A percentile compares a stretch with the other conserved stretches of the same genome.
Evolutionary conservation across 1,140 invertebrate species (phyloP).

Genomic region (Metaphire vulgaris): DNA sequence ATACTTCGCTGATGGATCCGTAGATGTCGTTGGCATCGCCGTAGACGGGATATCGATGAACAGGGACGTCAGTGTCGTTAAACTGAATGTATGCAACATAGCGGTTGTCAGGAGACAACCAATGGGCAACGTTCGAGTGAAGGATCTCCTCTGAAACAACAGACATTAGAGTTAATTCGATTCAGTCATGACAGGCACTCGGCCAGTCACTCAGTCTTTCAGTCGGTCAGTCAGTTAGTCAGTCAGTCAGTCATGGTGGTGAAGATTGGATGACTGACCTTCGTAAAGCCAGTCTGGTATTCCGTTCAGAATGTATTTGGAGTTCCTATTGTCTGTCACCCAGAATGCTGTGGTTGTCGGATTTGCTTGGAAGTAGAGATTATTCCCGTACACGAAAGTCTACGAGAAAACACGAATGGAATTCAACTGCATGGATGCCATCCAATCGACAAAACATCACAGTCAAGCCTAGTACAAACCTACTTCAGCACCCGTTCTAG

Average conservation of each 20-base stretch:
- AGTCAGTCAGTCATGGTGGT: too few relatives aligned
- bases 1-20: slow-evolving; percentile 70
- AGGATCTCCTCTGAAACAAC: slow-evolving; percentile 77
- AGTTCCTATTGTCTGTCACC: slow-evolving; percentile 15
- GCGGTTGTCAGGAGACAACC: slow-evolving; percentile 77
- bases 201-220: too few relatives aligned
- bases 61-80: slow-evolving; percentile 76
- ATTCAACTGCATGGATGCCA: too few relatives aligned
- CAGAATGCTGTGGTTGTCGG: slow-evolving; percentile 41
- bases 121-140: slow-evolving; percentile 68
- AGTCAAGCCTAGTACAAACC: too few relatives aligned
- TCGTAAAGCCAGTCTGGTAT: slow-evolving; percentile 24
- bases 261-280: too few relatives aligned
- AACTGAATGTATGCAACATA: slow-evolving; percentile 79
- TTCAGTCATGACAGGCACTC: too few relatives aligned
- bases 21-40: slow-evolving; percentile 64
- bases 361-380: slow-evolving; percentile 71
- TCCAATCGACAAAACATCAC: too few relatives aligned
- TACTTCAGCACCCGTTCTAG: too few relatives aligned
- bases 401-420: slow-evolving; percentile 32
- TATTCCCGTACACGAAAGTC: slow-evolving; percentile 78
- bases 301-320: slow-evolving; percentile 12
- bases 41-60: slow-evolving; percentile 64
- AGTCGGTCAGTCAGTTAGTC: too few relatives aligned
- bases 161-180: too few relatives aligned